These are phyloP conservation scores for Boleophthalmus pectinirostris DNA, from an alignment of 2,113 vertebrate species.

Conservation along the genomic window DNA sequence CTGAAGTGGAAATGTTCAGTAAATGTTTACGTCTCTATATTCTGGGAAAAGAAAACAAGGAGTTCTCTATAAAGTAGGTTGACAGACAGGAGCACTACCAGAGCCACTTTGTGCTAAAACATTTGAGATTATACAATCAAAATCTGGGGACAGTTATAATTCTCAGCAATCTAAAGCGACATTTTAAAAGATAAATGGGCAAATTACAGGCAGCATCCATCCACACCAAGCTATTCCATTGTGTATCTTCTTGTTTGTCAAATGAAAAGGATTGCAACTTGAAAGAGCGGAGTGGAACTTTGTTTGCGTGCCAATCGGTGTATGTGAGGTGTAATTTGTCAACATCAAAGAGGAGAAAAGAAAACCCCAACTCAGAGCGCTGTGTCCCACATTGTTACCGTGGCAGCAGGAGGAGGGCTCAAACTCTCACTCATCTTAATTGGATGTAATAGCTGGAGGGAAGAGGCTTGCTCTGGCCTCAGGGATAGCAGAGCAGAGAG, in stretches of 20 bases:
- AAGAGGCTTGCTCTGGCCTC: conserved; percentile 68
- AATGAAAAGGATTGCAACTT: conserved; percentile 51
- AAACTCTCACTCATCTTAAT: conserved; percentile 66
- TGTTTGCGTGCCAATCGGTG: conserved; percentile 49
- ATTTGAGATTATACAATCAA: conserved; percentile 3
- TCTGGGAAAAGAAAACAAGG: conserved; percentile 25
- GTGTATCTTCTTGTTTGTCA: conserved; percentile 35
- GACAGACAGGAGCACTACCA: conserved; percentile 12
- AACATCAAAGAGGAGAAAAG: conserved; percentile 61
- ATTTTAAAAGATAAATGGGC: conserved; percentile 11
- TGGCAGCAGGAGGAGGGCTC: conserved; percentile 47
- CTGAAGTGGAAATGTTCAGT: conserved; percentile 16
- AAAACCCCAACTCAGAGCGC: conserved; percentile 57
- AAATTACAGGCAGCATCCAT: conserved; percentile 29
- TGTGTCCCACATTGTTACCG: conserved; percentile 56
- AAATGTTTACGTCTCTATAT: not conserved
- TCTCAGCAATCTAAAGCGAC: not conserved
- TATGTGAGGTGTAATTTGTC: conserved; percentile 61
- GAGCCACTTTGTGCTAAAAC: conserved; percentile 6
- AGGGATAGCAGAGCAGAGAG: conserved; percentile 37
- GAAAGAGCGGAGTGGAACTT: conserved; percentile 51
- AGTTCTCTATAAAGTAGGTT: conserved; percentile 8
- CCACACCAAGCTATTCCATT: conserved; percentile 24
- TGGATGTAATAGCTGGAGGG: conserved; percentile 75
- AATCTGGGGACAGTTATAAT: not conserved